These are phyloP conservation scores for Myopa testacea DNA, from an alignment of 2,888 invertebrate genomes.

Conservation along the genomic window DNA sequence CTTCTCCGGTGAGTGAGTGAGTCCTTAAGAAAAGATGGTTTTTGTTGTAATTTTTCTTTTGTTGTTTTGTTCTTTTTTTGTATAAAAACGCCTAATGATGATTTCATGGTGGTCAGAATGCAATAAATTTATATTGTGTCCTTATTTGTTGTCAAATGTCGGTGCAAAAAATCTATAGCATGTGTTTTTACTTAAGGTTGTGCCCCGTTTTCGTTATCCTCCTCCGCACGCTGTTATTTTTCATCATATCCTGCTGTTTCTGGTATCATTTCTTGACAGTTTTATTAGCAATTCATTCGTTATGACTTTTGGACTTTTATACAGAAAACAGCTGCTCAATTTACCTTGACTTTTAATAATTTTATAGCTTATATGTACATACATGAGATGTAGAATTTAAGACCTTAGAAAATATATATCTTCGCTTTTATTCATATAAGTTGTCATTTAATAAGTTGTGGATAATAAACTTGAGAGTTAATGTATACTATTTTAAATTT, in stretches of 20 bases:
- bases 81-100: conserved; percentile 58
- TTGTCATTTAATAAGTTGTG: not conserved
- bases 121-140: conserved; percentile 62
- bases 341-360: conserved; percentile 36
- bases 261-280: conserved; percentile 59
- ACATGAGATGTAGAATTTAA: not conserved
- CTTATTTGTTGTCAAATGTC: conserved; percentile 52
- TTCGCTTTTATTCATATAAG: not conserved
- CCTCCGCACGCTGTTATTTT: conserved; percentile 47
- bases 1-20: not conserved
- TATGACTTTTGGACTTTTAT: conserved; percentile 12
- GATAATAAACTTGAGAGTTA: not conserved
- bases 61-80: not conserved
- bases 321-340: conserved; percentile 35
- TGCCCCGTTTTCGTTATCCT: conserved; percentile 45
- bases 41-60: not conserved
- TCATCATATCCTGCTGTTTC: conserved; percentile 54
- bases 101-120: conserved; percentile 68
- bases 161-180: conserved; percentile 55
- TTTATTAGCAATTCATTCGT: conserved; percentile 58
- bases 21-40: not conserved
- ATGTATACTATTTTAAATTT: not conserved
- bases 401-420: not conserved
- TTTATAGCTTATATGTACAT: not conserved
- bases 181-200: conserved; percentile 36